Percentiles rank a stretch among this genome's conserved stretches.
phyloP scores from a whole-genome alignment of 2,797 vertebrate species.

The Myotis vivesi region DNA sequence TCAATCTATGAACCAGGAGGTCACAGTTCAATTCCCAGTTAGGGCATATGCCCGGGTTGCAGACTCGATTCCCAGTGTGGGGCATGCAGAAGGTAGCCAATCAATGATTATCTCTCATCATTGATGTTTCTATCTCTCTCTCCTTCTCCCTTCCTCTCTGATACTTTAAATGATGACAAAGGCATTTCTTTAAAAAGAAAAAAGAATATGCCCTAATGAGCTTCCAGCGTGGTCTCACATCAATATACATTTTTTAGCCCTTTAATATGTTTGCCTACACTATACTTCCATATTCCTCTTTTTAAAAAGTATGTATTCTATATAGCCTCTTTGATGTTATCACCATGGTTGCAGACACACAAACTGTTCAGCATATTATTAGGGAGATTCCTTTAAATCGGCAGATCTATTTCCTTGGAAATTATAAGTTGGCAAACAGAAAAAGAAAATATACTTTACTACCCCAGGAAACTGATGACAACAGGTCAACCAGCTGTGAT shows the following conservation, averaged over 20 bases:
- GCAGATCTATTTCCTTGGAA: background rate
- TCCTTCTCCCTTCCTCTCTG: too few relatives aligned
- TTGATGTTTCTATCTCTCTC: too few relatives aligned
- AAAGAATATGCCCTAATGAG: conserved; percentile 57
- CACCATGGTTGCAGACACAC: background rate
- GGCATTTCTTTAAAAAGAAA: too few relatives aligned
- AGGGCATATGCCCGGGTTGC: too few relatives aligned
- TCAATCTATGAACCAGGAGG: too few relatives aligned
- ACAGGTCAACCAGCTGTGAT: background rate
- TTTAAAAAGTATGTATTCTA: background rate
- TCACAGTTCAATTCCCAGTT: too few relatives aligned
- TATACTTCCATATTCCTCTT: background rate
- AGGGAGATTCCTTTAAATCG: background rate
- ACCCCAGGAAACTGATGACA: background rate
- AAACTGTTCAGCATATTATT: background rate
- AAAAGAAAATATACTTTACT: background rate
- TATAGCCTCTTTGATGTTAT: background rate
- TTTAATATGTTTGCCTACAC: background rate
- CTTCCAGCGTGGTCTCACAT: background rate
- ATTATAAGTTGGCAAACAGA: background rate
- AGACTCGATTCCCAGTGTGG: too few relatives aligned
- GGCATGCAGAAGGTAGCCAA: too few relatives aligned
- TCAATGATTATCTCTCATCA: too few relatives aligned
- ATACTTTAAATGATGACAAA: too few relatives aligned
- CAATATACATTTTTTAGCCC: background rate